These are phyloP conservation scores for Bombus huntii DNA, from an alignment of 1,140 invertebrate species.

Conservation along the genomic window DNA sequence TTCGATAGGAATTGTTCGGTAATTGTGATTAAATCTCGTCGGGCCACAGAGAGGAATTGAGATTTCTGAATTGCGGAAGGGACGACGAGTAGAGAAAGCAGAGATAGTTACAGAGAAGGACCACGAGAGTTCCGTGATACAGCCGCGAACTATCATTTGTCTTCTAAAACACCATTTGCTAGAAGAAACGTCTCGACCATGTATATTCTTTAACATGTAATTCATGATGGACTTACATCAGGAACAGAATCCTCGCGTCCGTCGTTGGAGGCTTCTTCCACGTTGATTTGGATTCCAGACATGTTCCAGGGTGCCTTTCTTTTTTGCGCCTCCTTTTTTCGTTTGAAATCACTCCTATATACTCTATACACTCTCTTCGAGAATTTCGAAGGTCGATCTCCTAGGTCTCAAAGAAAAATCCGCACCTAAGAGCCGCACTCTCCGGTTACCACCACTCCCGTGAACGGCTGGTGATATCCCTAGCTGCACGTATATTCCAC, in stretches of 20 bases:
- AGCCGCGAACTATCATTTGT: neutral
- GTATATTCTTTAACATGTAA: neutral
- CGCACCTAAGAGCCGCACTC: constrained; percentile 35
- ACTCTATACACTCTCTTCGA: constrained; percentile 1
- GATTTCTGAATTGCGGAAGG: constrained; percentile 54
- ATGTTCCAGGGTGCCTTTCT: constrained; percentile 55
- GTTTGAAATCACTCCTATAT: constrained; percentile 21
- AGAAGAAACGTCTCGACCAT: neutral
- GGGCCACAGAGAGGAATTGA: neutral
- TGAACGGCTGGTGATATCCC: constrained; percentile 31
- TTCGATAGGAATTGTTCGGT: constrained; percentile 23
- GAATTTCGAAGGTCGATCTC: constrained; percentile 2
- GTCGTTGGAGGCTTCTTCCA: constrained; percentile 67
- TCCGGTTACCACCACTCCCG: constrained; percentile 50
- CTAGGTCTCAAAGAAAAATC: constrained; percentile 32
- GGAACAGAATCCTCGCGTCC: constrained; percentile 57
- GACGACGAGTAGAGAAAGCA: constrained; percentile 64
- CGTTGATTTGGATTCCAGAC: constrained; percentile 73
- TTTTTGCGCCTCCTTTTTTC: neutral
- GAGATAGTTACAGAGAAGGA: constrained; percentile 37
- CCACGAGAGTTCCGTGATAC: constrained; percentile 53
- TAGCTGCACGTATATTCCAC: constrained; percentile 52
- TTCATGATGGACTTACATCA: constrained; percentile 68
- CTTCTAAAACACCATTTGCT: neutral
- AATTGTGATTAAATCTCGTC: constrained; percentile 24